Evolutionary conservation across 37 sponge, comb jelly and placozoan genomes (phyloP), one percentile per base, ranked within the genome.

Genomic region (Lycopodina hypogea): DNA sequence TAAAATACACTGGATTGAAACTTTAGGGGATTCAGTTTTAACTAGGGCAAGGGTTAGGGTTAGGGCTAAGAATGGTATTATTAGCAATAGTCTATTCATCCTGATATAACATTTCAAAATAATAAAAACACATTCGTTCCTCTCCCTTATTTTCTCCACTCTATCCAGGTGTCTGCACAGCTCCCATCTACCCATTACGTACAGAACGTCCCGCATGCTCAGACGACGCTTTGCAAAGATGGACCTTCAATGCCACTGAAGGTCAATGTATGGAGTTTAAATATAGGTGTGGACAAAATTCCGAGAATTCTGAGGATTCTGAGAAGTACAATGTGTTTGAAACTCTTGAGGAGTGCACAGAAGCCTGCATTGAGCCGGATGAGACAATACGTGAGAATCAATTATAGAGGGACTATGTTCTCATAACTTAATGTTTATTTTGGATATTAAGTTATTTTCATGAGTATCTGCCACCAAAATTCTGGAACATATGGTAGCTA

Each of bases 321-420:
- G 53, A 72, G 30, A 53, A 53, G 6, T 72, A 72, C 72, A 72
- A 72, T 50, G 55, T 72, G 4, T 72, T 50, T 39, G 29, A 72
- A 9, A 50, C 51, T 29, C 39, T 36, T 23, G 9, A 42, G 30
- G 55, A 42, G 51, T 72, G 72, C n/a, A 24, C 12, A 51, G 45
- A 28, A 23, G 9, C 29, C 51, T 72, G 72, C 45, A 39, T 42
- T 15, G 32, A 53, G 42, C 29, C 19, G 8, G 17, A 37, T 14
- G 17, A 28, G 19, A 69, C 19, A 17, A 36, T 11, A 23, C 8
- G 12, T 14, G 69, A 17, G 14, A 15, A 69, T 17, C 34, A 11
- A 69, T 69, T 63, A 63, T 63, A 26, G 19, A 17, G 55, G 55
- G 55, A n/a, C n/a, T n/a, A n/a, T n/a, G n/a, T n/a, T n/a, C n/a